These are phyloP conservation scores for Homarus americanus DNA, from an alignment of 1,140 invertebrate species.

Conservation along the genomic window DNA sequence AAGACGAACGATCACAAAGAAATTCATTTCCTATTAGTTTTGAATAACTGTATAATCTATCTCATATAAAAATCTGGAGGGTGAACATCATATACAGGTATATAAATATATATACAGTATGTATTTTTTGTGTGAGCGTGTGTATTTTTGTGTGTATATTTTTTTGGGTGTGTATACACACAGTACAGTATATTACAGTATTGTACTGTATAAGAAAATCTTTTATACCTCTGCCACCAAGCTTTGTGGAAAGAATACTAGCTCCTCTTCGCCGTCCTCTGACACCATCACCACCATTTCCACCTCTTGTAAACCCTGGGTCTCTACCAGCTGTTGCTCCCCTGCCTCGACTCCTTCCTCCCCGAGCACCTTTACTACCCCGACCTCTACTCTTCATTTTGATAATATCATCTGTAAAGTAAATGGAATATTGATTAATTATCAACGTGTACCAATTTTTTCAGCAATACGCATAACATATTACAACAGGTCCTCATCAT, in stretches of 20 bases:
- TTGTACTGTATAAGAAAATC: background rate
- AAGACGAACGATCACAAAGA: too few species aligned
- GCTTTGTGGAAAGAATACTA: background rate
- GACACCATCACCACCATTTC: background rate
- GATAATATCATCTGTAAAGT: constrained; percentile 6
- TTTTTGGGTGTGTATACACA: too few species aligned
- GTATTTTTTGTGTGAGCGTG: too few species aligned
- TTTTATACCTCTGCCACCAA: background rate
- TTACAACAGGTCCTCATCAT: too few species aligned
- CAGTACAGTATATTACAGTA: background rate
- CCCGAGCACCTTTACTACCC: background rate
- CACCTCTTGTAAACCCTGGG: background rate
- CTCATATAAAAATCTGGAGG: too few species aligned
- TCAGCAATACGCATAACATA: background rate
- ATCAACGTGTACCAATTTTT: background rate
- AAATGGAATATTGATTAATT: background rate
- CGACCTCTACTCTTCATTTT: background rate
- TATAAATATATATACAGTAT: too few species aligned
- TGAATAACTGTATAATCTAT: too few species aligned
- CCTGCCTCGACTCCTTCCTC: background rate
- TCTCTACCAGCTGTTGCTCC: background rate
- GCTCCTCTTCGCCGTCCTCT: background rate
- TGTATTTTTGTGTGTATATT: too few species aligned
- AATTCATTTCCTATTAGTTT: too few species aligned
- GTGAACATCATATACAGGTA: too few species aligned